Percentiles rank a stretch among this genome's conserved stretches.
These are phyloP conservation scores for Dicranocentrus wangi DNA, from an alignment of 2,888 invertebrate species.

Conservation along the genomic window DNA sequence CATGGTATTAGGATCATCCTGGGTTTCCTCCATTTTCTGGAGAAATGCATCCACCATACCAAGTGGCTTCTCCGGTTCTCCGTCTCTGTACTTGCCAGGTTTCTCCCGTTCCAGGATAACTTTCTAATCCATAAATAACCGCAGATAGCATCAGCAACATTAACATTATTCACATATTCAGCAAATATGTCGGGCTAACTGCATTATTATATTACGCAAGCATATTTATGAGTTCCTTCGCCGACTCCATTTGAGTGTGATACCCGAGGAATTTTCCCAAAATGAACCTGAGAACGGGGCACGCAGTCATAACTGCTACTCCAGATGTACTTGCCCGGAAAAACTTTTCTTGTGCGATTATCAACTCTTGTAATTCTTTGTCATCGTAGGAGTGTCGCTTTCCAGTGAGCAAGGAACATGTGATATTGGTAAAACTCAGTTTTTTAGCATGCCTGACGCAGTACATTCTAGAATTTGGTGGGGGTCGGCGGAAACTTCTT, in stretches of 20 bases:
- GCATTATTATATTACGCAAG: not conserved
- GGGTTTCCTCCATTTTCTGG: slow-evolving; percentile 16
- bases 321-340: slow-evolving; percentile 3
- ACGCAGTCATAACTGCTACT: slow-evolving; percentile 3
- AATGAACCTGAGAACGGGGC: slow-evolving; percentile 11
- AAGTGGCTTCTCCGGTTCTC: slow-evolving; percentile 8
- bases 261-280: slow-evolving; percentile 8
- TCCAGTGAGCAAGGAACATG: not conserved
- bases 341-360: slow-evolving; percentile 2
- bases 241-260: not conserved
- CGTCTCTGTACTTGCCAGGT: not conserved
- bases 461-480: not conserved
- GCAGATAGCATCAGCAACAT: not conserved
- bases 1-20: slow-evolving; percentile 3
- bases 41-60: slow-evolving; percentile 13
- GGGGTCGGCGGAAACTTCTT: not conserved
- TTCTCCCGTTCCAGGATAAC: not conserved
- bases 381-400: slow-evolving; percentile 13
- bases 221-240: not conserved
- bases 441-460: not conserved
- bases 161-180: not conserved
- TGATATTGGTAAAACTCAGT: slow-evolving; percentile 10
- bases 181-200: not conserved
- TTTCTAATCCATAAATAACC: not conserved
- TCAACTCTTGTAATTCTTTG: not conserved